Evolutionary conservation across 2,888 invertebrate species (phyloP).

Genomic region (Scaptodrosophila latifasciaeformis): DNA sequence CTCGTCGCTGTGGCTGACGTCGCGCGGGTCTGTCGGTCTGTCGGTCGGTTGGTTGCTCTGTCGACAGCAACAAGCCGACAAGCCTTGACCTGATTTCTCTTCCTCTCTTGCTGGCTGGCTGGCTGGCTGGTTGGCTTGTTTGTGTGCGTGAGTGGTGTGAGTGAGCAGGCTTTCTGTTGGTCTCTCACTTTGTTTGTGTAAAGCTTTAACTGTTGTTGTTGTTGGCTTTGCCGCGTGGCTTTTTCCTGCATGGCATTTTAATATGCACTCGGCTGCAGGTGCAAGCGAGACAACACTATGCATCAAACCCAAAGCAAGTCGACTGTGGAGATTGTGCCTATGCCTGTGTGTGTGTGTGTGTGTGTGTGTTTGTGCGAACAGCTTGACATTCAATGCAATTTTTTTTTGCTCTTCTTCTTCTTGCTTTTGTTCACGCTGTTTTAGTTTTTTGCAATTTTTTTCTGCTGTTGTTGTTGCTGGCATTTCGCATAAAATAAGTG

Average conservation of each 20-base stretch:
- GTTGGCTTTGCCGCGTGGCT: slow-evolving; percentile 29
- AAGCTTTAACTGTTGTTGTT: not conserved
- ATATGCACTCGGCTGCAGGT: slow-evolving; percentile 9
- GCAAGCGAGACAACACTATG: slow-evolving; percentile 40
- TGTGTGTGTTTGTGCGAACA: slow-evolving; percentile 42
- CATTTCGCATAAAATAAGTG: slow-evolving; percentile 70
- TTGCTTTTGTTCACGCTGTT: not conserved
- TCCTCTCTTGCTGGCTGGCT: slow-evolving; percentile 74
- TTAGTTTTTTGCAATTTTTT: slow-evolving; percentile 5
- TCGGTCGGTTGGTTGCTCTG: slow-evolving; percentile 14
- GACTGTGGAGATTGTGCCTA: slow-evolving; percentile 2
- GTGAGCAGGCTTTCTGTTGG: slow-evolving; percentile 29
- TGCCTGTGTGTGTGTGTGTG: slow-evolving; percentile 13
- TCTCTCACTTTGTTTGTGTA: slow-evolving; percentile 19
- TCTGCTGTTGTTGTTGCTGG: slow-evolving; percentile 25
- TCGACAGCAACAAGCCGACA: slow-evolving; percentile 55
- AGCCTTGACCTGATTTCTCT: slow-evolving; percentile 76
- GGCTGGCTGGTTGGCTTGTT: slow-evolving; percentile 7
- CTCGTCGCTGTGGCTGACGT: slow-evolving; percentile 46
- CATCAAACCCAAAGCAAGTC: slow-evolving; percentile 8
- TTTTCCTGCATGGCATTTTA: slow-evolving; percentile 43
- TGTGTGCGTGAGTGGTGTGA: slow-evolving; percentile 9
- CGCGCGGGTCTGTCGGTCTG: slow-evolving; percentile 9
- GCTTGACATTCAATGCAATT: slow-evolving; percentile 69
- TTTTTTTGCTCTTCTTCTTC: slow-evolving; percentile 25